A percentile compares a stretch with the other conserved stretches of the same genome.
These are phyloP conservation scores for Argentina silus DNA, from an alignment of 2,797 vertebrate species.

Conservation along the genomic window DNA sequence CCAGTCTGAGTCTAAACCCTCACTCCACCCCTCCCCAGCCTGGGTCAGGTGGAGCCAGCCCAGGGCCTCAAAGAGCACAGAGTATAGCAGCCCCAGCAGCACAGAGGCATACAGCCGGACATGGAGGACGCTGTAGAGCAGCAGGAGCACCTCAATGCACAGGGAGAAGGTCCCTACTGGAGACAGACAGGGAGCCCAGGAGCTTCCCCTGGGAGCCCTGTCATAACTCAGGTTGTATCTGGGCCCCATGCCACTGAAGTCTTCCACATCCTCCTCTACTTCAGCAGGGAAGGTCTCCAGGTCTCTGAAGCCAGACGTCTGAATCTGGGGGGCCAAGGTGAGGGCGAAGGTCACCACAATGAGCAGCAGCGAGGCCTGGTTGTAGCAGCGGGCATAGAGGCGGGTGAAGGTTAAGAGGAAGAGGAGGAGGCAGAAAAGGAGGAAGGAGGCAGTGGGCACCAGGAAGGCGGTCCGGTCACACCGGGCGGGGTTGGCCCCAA, in stretches of 20 bases:
- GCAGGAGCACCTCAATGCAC: slow-evolving; percentile 91
- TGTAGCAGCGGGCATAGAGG: slow-evolving; percentile 85
- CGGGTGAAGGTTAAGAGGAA: slow-evolving; percentile 91
- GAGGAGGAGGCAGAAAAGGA: slow-evolving; percentile 86
- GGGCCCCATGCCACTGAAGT: slow-evolving; percentile 64
- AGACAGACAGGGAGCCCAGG: slow-evolving; percentile 82
- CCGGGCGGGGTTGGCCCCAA: slow-evolving; percentile 80
- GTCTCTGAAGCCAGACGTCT: slow-evolving; percentile 77
- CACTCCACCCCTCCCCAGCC: slow-evolving; percentile 37
- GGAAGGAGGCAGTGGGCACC: slow-evolving; percentile 84
- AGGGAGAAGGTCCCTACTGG: slow-evolving; percentile 96
- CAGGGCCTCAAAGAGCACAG: slow-evolving; percentile 68
- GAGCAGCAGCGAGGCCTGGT: slow-evolving; percentile 86
- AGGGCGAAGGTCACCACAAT: slow-evolving; percentile 85
- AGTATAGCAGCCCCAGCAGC: slow-evolving; percentile 90
- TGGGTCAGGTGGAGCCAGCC: slow-evolving; percentile 83
- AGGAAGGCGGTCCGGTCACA: slow-evolving; percentile 82
- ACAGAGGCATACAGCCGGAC: slow-evolving; percentile 92
- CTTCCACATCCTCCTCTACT: slow-evolving; percentile 64
- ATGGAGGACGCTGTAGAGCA: slow-evolving; percentile 95
- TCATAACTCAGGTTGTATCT: slow-evolving; percentile 68
- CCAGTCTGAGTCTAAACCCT: slow-evolving; percentile 67
- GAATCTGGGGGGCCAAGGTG: slow-evolving; percentile 89
- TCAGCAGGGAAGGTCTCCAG: slow-evolving; percentile 30
- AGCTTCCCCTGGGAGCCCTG: slow-evolving; percentile 31